Evolutionary conservation across 1,140 invertebrate genomes (phyloP).

Genomic region (Aphelinus certus): DNA sequence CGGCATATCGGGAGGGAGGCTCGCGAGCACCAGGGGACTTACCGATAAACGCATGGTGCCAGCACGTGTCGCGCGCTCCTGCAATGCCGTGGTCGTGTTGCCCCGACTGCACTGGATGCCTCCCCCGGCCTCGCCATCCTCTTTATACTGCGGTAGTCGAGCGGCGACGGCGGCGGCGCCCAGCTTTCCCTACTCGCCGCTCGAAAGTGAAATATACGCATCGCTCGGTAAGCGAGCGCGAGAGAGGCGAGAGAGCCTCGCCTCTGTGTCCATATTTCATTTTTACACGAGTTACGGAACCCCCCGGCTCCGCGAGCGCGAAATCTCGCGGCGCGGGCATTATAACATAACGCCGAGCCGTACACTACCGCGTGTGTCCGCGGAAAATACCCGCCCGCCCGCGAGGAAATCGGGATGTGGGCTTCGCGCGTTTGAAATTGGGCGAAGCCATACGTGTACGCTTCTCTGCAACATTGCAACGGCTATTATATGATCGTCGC

Average conservation of each 20-base stretch:
- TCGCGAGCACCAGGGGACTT: conserved; percentile 40
- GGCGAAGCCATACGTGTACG: no score
- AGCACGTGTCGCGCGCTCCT: conserved; percentile 47
- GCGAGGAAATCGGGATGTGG: neutral
- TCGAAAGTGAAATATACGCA: conserved; percentile 51
- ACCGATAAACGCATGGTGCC: conserved; percentile 58
- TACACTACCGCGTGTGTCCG: neutral
- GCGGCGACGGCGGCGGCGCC: neutral
- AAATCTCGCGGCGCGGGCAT: neutral
- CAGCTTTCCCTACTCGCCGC: conserved; percentile 51
- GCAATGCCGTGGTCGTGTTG: conserved; percentile 41
- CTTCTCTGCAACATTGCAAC: no score
- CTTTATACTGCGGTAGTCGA: conserved; percentile 56
- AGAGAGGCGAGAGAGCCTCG: no score
- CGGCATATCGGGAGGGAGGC: no score
- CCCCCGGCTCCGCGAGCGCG: neutral
- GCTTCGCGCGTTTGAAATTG: no score
- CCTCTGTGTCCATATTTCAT: conserved; percentile 12
- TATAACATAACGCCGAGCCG: neutral
- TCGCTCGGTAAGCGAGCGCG: neutral
- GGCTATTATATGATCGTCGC: no score
- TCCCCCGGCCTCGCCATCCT: conserved; percentile 54
- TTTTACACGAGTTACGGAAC: conserved; percentile 16
- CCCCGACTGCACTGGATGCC: conserved; percentile 61
- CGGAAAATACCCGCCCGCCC: neutral